A percentile compares a stretch with the other conserved stretches of the same genome.
These are phyloP conservation scores for Camelus dromedarius DNA, from an alignment of 2,113 vertebrate species.

Conservation along the genomic window DNA sequence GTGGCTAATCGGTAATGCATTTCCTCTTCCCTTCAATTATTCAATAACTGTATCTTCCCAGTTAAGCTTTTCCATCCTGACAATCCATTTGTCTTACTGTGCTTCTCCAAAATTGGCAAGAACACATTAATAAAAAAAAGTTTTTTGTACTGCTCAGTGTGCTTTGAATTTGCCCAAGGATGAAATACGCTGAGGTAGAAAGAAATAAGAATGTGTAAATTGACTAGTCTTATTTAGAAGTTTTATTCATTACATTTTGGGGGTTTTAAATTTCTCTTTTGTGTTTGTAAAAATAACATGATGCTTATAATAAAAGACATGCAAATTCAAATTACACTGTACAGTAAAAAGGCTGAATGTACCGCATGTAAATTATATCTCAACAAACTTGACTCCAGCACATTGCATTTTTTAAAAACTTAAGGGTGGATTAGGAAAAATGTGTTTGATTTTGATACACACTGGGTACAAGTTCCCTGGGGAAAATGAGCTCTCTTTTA, in stretches of 20 bases:
- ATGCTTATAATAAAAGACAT: conserved; percentile 22
- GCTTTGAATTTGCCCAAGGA: conserved; percentile 39
- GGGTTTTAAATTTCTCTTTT: conserved; percentile 24
- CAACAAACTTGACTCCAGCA: conserved; percentile 9
- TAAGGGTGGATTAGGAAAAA: background rate
- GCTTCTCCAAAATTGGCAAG: conserved; percentile 39
- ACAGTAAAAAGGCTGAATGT: background rate
- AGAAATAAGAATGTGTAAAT: conserved; percentile 22
- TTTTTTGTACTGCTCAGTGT: background rate
- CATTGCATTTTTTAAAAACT: background rate
- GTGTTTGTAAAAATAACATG: conserved; percentile 44
- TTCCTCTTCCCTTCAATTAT: conserved; percentile 76
- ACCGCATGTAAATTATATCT: background rate
- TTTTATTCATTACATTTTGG: conserved; percentile 31
- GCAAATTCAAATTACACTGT: conserved; percentile 21
- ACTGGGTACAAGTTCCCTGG: background rate
- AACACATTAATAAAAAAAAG: background rate
- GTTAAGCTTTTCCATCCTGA: conserved; percentile 62
- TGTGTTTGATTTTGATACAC: background rate
- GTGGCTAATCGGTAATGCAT: conserved; percentile 54
- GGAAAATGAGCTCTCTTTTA: background rate
- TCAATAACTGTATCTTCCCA: conserved; percentile 61
- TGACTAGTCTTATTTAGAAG: conserved; percentile 7
- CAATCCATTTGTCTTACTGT: conserved; percentile 60
- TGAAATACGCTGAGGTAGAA: conserved; percentile 55